phyloP scores from a whole-genome alignment of 2,113 vertebrate genomes.

The Aegotheles bennettii region DNA sequence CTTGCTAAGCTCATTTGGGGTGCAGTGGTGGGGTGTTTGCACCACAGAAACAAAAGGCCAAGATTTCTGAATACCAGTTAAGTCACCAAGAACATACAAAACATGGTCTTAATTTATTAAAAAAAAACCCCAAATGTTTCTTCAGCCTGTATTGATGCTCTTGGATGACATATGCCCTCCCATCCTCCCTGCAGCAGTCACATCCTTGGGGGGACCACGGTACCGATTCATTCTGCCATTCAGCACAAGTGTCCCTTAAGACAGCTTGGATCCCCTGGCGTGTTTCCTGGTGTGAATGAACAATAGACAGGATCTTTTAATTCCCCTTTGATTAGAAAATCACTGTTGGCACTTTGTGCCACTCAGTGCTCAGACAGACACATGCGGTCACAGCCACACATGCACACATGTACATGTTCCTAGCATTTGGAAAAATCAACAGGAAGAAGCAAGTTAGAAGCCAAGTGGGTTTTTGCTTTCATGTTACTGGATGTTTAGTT shows the following conservation, averaged over 20 bases:
- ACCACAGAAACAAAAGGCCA: background rate
- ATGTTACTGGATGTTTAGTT: background rate
- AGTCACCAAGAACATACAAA: background rate
- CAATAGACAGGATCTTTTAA: constrained; percentile 17
- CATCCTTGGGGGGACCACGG: background rate
- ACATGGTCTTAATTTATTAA: background rate
- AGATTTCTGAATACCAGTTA: background rate
- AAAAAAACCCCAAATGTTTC: background rate
- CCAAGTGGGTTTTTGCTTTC: background rate
- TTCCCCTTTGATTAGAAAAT: constrained; percentile 50
- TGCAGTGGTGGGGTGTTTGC: background rate
- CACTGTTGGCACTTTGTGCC: constrained; percentile 4
- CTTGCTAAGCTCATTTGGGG: background rate
- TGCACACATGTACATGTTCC: background rate
- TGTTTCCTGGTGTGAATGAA: constrained; percentile 35
- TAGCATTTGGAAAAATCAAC: background rate
- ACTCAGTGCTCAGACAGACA: constrained; percentile 4
- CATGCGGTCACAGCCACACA: background rate
- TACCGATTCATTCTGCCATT: background rate
- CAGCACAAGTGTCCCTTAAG: constrained; percentile 4
- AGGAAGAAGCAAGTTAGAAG: constrained; percentile 6
- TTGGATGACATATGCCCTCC: background rate
- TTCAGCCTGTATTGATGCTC: background rate
- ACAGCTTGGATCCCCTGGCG: background rate
- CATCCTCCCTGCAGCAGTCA: background rate